These are phyloP conservation scores for Arothron firmamentum DNA, from an alignment of 2,113 vertebrate species.

Conservation along the genomic window DNA sequence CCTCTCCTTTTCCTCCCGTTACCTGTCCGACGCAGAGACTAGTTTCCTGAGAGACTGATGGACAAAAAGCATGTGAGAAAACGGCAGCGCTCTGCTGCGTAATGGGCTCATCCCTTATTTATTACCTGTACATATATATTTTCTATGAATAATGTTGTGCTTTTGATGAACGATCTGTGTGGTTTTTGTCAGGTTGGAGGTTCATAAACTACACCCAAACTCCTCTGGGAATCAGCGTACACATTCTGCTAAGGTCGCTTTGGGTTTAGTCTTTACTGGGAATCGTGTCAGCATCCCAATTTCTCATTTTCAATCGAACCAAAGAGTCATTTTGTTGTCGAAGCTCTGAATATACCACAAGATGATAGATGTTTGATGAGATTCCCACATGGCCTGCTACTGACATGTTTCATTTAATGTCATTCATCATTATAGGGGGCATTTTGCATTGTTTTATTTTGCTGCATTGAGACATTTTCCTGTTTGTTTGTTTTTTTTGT, in stretches of 20 bases:
- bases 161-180: conserved; percentile 53
- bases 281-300: conserved; percentile 4
- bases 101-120: conserved; percentile 59
- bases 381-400: conserved; percentile 10
- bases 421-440: neutral
- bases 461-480: neutral
- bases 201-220: conserved; percentile 7
- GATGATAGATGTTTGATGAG: conserved; percentile 24
- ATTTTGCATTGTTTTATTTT: conserved; percentile 3
- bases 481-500: neutral
- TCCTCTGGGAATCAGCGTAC: conserved; percentile 14
- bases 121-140: conserved; percentile 65
- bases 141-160: conserved; percentile 42
- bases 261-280: conserved; percentile 16
- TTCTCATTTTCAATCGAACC: conserved; percentile 61
- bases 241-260: conserved; percentile 19
- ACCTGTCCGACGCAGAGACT: conserved; percentile 46
- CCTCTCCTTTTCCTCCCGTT: neutral
- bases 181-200: conserved; percentile 23
- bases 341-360: conserved; percentile 19
- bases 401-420: conserved; percentile 3
- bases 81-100: conserved; percentile 37
- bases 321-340: conserved; percentile 58
- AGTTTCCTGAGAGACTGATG: conserved; percentile 57
- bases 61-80: conserved; percentile 64